These are phyloP conservation scores for Athetis lepigone DNA, from an alignment of 2,888 invertebrate genomes.

Conservation along the genomic window DNA sequence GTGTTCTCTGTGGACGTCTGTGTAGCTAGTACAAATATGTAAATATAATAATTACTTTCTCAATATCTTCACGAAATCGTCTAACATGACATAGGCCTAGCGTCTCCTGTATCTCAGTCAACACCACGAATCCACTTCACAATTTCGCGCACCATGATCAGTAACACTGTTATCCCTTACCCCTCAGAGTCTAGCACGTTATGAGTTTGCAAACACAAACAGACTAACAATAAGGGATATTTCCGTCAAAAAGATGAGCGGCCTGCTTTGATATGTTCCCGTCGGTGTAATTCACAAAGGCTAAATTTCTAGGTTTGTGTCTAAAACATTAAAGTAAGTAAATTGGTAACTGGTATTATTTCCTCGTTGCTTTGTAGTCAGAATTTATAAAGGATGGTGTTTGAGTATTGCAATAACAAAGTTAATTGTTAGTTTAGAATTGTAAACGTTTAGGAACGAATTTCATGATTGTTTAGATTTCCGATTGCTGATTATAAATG, in stretches of 20 bases:
- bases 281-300: conserved; percentile 37
- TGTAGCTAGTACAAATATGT: too few relatives aligned
- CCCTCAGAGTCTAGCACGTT: background rate
- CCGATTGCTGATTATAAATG: too few relatives aligned
- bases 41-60: too few relatives aligned
- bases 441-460: too few relatives aligned
- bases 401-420: conserved; percentile 7
- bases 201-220: conserved; percentile 6
- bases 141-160: conserved; percentile 3
- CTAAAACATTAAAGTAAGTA: conserved; percentile 21
- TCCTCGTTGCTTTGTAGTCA: conserved; percentile 33
- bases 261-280: conserved; percentile 1
- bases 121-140: background rate
- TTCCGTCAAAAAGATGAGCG: background rate
- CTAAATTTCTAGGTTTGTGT: background rate
- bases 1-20: too few relatives aligned
- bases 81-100: too few relatives aligned
- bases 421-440: conserved; percentile 20
- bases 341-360: background rate
- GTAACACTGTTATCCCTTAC: background rate
- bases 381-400: background rate
- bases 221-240: conserved; percentile 9
- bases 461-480: too few relatives aligned
- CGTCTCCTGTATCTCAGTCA: background rate
- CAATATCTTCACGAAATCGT: too few relatives aligned